Base-by-base conservation (phyloP, 2,113 vertebrate species). In the Epinephelus fuscoguttatus region DNA sequence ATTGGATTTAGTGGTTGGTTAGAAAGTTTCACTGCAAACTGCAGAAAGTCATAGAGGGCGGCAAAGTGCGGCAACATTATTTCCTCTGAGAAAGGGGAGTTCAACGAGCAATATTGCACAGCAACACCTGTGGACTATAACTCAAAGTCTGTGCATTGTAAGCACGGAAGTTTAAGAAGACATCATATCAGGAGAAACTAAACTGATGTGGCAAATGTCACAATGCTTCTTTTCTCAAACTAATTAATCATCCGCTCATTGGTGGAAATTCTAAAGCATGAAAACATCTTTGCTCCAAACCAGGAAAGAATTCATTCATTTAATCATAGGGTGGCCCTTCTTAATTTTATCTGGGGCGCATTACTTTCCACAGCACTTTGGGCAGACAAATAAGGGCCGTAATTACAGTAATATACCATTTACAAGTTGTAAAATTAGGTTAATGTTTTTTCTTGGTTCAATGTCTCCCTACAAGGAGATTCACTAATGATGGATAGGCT, bases 51-150 rank as follows among this genome's bases (percentile, higher is more conserved):
- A 67, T 40, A 57, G 27, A 66, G 33, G 69, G 64, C 61, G 57
- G 70, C 45, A 79, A 73, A 81, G 72, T 63, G 80, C 42, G 72
- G 27, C 3, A 47, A 49, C n/a, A 70, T 82, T 62, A 84, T 89
- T 86, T 84, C 52, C 87, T 85, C 62, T 50, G 82, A 85, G 85
- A 76, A 64, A 78, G 64, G 21, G 13, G 25, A 80, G 27, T 59
- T 79, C 10, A 30, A 50, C 23, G 42, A 60, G 30, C 19, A 75
- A 63, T 57, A 69, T 61, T 15, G n/a, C 37, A 70, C n/a, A 80
- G 49, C 17, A 47, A 23, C 49, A 78, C 62, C n/a, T 33, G 12
- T 0, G 18, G 62, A 78, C 45, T 61, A 33, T n/a, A 76, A 68
- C 14, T 69, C 25, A 79, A 9, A 50, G 30, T n/a, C 11, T 25